phyloP scores from a whole-genome alignment of 2,888 invertebrate genomes.

The Tetrapedia diversipes region DNA sequence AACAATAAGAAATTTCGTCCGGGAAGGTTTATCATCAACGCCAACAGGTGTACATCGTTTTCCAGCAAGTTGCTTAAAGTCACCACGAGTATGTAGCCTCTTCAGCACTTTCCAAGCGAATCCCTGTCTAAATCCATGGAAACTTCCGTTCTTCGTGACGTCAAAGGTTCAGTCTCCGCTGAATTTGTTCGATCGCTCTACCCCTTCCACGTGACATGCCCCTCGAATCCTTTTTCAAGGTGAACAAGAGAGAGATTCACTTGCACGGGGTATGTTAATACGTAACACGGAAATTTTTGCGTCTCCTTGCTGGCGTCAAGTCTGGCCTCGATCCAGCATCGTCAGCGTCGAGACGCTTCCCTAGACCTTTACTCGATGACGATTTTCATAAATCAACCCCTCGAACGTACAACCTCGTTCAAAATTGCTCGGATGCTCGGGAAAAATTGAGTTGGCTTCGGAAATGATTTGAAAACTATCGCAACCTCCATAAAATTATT shows the following conservation, averaged over 20 bases:
- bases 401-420: too few species aligned
- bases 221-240: constrained; percentile 1
- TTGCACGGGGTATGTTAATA: constrained; percentile 28
- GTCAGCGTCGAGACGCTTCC: constrained; percentile 35
- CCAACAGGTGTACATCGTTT: constrained; percentile 63
- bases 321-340: constrained; percentile 71
- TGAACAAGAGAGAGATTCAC: constrained; percentile 8
- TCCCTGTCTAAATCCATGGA: background rate
- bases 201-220: background rate
- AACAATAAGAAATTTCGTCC: constrained; percentile 12
- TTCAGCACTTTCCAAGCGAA: background rate
- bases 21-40: constrained; percentile 43
- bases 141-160: constrained; percentile 1
- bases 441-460: too few species aligned
- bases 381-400: constrained; percentile 68
- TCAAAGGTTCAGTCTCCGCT: background rate
- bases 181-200: background rate
- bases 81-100: background rate
- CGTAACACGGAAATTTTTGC: constrained; percentile 52
- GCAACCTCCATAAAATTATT: too few species aligned
- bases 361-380: constrained; percentile 34
- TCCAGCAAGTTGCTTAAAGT: constrained; percentile 6
- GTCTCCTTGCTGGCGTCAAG: constrained; percentile 69
- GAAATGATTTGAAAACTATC: too few species aligned
- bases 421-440: too few species aligned